A percentile compares a stretch with the other conserved stretches of the same genome.
phyloP scores from a whole-genome alignment of 2,888 invertebrate genomes.

The Rhimphoctona megacephalus region DNA sequence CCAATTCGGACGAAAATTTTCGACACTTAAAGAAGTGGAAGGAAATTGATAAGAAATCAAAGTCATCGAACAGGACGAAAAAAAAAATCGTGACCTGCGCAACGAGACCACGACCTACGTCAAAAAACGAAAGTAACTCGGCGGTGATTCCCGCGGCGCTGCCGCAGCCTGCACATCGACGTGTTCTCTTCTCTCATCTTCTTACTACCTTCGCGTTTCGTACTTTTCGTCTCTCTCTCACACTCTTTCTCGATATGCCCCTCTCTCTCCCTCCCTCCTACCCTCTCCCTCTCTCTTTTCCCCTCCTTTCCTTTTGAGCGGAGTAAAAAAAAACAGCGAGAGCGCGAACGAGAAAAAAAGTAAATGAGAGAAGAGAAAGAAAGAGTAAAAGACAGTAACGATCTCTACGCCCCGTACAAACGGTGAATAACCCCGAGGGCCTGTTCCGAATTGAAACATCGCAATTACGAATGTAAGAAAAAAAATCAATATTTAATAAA shows the following conservation, averaged over 20 bases:
- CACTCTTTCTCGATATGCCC: too few species aligned
- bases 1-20: neutral
- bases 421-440: conserved; percentile 54
- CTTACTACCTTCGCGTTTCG: conserved; percentile 38
- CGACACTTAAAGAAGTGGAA: neutral
- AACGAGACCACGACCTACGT: conserved; percentile 67
- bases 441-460: conserved; percentile 39
- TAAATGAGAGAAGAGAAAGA: neutral
- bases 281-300: neutral
- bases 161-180: conserved; percentile 63
- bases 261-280: neutral
- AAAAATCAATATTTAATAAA: neutral
- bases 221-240: conserved; percentile 6
- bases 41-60: conserved; percentile 46
- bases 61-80: conserved; percentile 36
- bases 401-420: conserved; percentile 52
- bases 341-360: neutral
- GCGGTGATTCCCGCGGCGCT: conserved; percentile 59
- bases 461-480: conserved; percentile 7
- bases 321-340: neutral
- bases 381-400: conserved; percentile 35
- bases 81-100: conserved; percentile 67
- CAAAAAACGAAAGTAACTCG: conserved; percentile 71
- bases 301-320: neutral
- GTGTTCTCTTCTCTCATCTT: conserved; percentile 48